Evolutionary conservation across 1,140 invertebrate species (phyloP).

Genomic region (Neodiprion fabricii): DNA sequence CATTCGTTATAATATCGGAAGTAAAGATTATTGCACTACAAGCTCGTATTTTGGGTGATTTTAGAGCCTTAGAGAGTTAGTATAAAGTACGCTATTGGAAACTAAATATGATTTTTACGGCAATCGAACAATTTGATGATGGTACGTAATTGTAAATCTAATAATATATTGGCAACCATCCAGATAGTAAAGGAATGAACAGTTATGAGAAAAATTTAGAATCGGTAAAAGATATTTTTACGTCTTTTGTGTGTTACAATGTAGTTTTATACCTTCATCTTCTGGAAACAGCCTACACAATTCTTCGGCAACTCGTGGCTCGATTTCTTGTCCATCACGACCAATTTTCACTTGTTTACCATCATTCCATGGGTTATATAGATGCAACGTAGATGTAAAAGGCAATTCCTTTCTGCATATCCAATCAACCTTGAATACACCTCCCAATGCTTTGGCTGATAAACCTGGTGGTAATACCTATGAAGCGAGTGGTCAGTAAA

Average conservation of each 20-base stretch:
- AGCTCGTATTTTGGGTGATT: too few species aligned
- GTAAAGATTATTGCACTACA: too few species aligned
- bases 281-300: slow-evolving; percentile 93
- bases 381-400: slow-evolving; percentile 89
- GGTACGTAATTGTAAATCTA: too few species aligned
- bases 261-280: slow-evolving; percentile 73
- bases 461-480: slow-evolving; percentile 86
- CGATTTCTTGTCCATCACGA: slow-evolving; percentile 97
- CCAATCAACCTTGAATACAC: slow-evolving; percentile 97
- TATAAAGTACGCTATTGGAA: too few species aligned
- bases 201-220: slow-evolving; percentile 10
- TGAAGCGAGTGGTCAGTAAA: slow-evolving; percentile 14
- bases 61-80: too few species aligned
- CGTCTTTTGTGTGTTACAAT: neutral
- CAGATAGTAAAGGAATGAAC: slow-evolving; percentile 10
- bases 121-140: too few species aligned
- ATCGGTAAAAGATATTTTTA: neutral
- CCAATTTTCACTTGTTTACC: slow-evolving; percentile 99
- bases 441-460: slow-evolving; percentile 89
- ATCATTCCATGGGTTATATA: slow-evolving; percentile 98
- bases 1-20: too few species aligned
- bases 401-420: slow-evolving; percentile 93
- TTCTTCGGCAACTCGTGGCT: slow-evolving; percentile 92
- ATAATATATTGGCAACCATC: too few species aligned
- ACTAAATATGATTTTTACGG: too few species aligned